Percentiles rank a stretch among this genome's conserved stretches.
Conservation (phyloP, 2,888 invertebrate genomes). For the Leptarthrus brevirostris region DNA sequence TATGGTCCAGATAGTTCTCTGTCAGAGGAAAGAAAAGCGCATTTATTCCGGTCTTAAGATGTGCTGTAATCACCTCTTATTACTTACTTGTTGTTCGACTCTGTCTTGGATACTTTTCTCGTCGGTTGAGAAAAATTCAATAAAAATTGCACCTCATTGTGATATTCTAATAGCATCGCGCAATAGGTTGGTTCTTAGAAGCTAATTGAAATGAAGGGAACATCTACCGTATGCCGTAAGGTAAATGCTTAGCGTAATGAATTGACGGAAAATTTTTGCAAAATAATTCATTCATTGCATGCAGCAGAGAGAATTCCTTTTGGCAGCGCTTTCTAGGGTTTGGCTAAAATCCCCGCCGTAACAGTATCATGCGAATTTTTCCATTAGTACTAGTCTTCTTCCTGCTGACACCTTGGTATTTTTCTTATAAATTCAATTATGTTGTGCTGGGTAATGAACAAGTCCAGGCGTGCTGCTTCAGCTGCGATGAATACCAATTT, state of each 20-base stretch:
- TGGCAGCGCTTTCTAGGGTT: neutral
- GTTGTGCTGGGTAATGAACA: neutral
- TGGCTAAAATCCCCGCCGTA: slow-evolving; percentile 6
- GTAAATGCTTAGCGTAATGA: slow-evolving; percentile 22
- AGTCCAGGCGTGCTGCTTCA: neutral
- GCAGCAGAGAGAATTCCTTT: neutral
- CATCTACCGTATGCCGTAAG: neutral
- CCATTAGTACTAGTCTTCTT: neutral
- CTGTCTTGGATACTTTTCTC: neutral
- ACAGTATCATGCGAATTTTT: neutral
- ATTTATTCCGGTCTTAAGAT: neutral
- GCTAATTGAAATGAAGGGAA: slow-evolving; percentile 31
- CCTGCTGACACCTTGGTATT: slow-evolving; percentile 31
- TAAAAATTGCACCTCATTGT: slow-evolving; percentile 26
- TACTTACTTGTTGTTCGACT: neutral
- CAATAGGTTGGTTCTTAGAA: slow-evolving; percentile 6
- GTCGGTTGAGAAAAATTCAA: slow-evolving; percentile 23
- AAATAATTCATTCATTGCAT: slow-evolving; percentile 32
- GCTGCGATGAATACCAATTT: slow-evolving; percentile 29
- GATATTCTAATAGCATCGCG: slow-evolving; percentile 23
- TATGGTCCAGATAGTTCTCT: slow-evolving; percentile 50
- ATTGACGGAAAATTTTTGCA: slow-evolving; percentile 15
- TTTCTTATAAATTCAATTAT: slow-evolving; percentile 33
- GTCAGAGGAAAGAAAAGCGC: slow-evolving; percentile 26
- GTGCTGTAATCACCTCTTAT: neutral